Percentiles rank a stretch among this genome's conserved stretches.
These are phyloP conservation scores for Drosophila pseudotalamancana DNA, from an alignment of 2,888 invertebrate genomes.

Conservation along the genomic window DNA sequence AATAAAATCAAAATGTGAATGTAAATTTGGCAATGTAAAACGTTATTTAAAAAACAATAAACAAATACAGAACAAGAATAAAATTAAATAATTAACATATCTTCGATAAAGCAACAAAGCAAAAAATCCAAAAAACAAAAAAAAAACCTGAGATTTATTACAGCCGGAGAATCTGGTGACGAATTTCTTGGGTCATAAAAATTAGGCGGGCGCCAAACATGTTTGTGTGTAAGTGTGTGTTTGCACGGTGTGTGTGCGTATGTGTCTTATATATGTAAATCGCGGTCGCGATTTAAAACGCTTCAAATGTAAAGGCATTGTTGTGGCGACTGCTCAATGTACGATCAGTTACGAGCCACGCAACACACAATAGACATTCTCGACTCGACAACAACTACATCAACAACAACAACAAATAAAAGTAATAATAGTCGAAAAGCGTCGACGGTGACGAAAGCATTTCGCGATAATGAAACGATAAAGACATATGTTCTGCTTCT, in stretches of 20 bases:
- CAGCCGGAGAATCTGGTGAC: constrained; percentile 35
- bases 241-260: background rate
- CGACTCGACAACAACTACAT: constrained; percentile 31
- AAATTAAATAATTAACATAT: constrained; percentile 55
- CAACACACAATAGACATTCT: constrained; percentile 53
- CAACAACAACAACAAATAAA: constrained; percentile 12
- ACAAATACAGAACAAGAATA: constrained; percentile 3
- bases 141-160: constrained; percentile 47
- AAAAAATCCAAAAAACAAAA: constrained; percentile 16
- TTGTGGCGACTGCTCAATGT: constrained; percentile 48
- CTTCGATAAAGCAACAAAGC: constrained; percentile 33
- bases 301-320: constrained; percentile 53
- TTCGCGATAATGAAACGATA: constrained; percentile 74
- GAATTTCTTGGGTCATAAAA: constrained; percentile 42
- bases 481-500: constrained; percentile 51
- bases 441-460: constrained; percentile 71
- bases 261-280: constrained; percentile 20
- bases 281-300: constrained; percentile 52
- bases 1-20: constrained; percentile 27
- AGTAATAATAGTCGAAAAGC: constrained; percentile 46
- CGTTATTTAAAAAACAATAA: constrained; percentile 14
- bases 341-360: constrained; percentile 49
- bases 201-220: constrained; percentile 20
- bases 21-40: constrained; percentile 29
- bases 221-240: background rate